These are phyloP conservation scores for Oikopleura vanhoeffeni DNA, from an alignment of 23 tunicate genomes.

Conservation along the genomic window DNA sequence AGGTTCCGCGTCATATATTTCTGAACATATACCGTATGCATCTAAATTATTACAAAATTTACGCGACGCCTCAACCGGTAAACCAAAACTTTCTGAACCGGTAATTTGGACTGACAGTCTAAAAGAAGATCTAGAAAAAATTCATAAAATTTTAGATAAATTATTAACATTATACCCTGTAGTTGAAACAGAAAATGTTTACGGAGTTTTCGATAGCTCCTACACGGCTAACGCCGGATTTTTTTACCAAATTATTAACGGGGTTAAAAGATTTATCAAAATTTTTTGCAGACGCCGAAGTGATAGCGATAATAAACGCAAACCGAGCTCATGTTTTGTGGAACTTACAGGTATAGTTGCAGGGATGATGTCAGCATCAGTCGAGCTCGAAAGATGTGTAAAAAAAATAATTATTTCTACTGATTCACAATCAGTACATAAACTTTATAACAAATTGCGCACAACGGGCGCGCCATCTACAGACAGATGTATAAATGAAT, in stretches of 20 bases:
- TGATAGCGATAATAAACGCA: too few relatives aligned
- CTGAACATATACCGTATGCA: too few relatives aligned
- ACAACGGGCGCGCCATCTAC: too few relatives aligned
- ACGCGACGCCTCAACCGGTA: not conserved
- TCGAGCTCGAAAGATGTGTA: not conserved
- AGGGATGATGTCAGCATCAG: too few relatives aligned
- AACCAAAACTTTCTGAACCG: not conserved
- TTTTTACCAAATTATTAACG: not conserved
- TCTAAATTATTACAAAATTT: not conserved
- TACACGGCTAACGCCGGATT: too few relatives aligned
- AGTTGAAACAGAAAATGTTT: not conserved
- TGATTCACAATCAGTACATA: not conserved
- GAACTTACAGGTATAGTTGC: too few relatives aligned
- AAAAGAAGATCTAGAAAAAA: not conserved
- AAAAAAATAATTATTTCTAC: not conserved
- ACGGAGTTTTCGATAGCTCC: not conserved
- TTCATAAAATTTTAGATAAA: not conserved
- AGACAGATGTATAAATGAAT: too few relatives aligned
- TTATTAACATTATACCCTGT: not conserved
- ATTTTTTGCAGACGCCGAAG: not conserved
- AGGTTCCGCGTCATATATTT: too few relatives aligned
- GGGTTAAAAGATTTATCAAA: not conserved
- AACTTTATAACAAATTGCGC: not conserved
- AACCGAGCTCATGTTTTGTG: too few relatives aligned
- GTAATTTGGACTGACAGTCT: not conserved